Evolutionary conservation across 2,113 vertebrate species (phyloP).

Genomic region (Callorhinus ursinus): DNA sequence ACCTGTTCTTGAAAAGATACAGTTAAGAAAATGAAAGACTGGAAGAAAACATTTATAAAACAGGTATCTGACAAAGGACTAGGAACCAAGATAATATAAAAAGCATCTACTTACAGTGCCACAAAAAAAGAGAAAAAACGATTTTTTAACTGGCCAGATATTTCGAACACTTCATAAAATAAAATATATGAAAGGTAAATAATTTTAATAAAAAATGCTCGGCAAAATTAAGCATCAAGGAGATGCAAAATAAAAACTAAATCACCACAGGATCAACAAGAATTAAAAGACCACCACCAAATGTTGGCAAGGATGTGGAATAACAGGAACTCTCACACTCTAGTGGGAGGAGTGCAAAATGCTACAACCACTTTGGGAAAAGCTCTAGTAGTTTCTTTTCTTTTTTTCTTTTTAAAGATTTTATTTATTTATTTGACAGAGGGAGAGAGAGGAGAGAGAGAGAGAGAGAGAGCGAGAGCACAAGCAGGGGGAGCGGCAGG

Average conservation of each 20-base stretch:
- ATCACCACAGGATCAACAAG: background rate
- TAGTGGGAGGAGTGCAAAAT: background rate
- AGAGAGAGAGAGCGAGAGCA: background rate
- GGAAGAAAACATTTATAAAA: constrained; percentile 21
- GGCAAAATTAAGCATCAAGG: background rate
- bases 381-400: background rate
- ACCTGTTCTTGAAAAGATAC: background rate
- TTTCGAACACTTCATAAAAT: constrained; percentile 26
- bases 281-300: background rate
- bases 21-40: constrained; percentile 38
- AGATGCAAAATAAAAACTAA: background rate
- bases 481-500: background rate
- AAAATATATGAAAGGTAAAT: constrained; percentile 3
- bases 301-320: background rate
- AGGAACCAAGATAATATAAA: constrained; percentile 5
- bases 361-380: background rate
- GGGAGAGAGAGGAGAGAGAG: no score
- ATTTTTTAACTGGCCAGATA: background rate
- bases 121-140: background rate
- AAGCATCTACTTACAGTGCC: background rate
- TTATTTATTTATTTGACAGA: background rate
- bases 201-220: background rate
- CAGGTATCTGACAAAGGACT: background rate
- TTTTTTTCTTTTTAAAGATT: background rate
- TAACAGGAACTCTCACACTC: background rate